phyloP scores from a whole-genome alignment of 1,140 invertebrate genomes.

The Drosophila oshimai region DNA sequence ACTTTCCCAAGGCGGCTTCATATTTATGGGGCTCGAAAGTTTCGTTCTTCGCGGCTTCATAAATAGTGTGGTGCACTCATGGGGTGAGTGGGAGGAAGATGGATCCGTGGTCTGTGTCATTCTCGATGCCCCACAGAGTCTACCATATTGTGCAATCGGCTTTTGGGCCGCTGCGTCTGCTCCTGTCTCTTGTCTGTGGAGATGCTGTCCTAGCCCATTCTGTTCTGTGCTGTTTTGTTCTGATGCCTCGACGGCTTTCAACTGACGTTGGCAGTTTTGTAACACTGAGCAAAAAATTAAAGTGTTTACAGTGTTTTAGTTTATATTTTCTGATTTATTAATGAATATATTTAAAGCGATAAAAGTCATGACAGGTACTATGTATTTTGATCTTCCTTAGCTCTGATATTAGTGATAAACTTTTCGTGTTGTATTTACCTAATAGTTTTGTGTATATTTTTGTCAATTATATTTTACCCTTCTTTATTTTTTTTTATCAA shows the following conservation, averaged over 20 bases:
- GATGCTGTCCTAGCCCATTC: conserved; percentile 6
- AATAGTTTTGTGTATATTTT: too few species aligned
- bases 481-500: too few species aligned
- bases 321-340: too few species aligned
- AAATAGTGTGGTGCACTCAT: conserved; percentile 21
- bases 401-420: too few species aligned
- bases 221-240: not conserved
- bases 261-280: conserved; percentile 39
- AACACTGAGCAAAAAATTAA: conserved; percentile 6
- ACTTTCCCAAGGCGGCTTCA: conserved; percentile 29
- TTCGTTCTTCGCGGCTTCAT: conserved; percentile 54
- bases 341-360: not conserved
- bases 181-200: conserved; percentile 18
- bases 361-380: too few species aligned
- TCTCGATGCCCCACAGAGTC: conserved; percentile 28
- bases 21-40: conserved; percentile 73
- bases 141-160: conserved; percentile 36
- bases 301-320: too few species aligned
- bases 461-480: too few species aligned
- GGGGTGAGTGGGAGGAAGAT: not conserved
- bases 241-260: not conserved
- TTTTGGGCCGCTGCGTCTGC: conserved; percentile 2
- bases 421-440: too few species aligned
- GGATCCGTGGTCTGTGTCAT: conserved; percentile 8
- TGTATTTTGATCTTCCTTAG: too few species aligned